Evolutionary conservation across 1,140 invertebrate genomes (phyloP), one percentile per base, ranked within the genome.

Genomic region (Pissodes strobi): DNA sequence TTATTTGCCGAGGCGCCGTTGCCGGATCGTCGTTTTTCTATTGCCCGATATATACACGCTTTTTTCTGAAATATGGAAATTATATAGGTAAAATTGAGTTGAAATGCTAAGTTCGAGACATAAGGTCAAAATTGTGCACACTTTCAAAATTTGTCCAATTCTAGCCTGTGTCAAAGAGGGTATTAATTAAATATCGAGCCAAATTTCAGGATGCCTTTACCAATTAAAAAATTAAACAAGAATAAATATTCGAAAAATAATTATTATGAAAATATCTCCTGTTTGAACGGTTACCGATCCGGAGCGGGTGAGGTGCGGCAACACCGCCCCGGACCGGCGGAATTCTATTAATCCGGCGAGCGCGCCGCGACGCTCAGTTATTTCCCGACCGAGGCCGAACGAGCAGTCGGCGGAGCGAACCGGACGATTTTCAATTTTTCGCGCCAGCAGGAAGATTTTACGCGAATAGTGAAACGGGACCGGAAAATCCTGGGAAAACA

Each of bases 391-490:
- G 58, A 61, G 58, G 58, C 58, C 21, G n/a, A 52, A 30, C 21
- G 34, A 61, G 58, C 58, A 61, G 58, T 61, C 58, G 58, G 58
- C 41, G 6, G 10, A 21, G 45, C 12, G n/a, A 61, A 45, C 38
- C 34, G 19, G 51, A 17, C 39, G 30, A 30, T 12, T 49, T 61
- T 61, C 58, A 61, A 61, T 15, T 61, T 61, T 61, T 61, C 58
- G 58, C 58, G 58, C 48, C 57, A 59, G 57, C 38, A 27, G 23
- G 13, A 57, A 25, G n/a, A 19, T n/a, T 10, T 34, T 21, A 59
- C 57, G 57, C 48, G 58, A 61, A 51, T 61, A 61, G 58, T 61
- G 58, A 61, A 61, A 48, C 2, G 38, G 9, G 22, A 17, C 57
- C 45, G 41, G 57, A 59, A 48, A 27, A 19, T 27, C 25, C 25